Evolutionary conservation across 2,888 invertebrate genomes (phyloP), one percentile per base, ranked within the genome.

Genomic region (Lochmaea crataegi): DNA sequence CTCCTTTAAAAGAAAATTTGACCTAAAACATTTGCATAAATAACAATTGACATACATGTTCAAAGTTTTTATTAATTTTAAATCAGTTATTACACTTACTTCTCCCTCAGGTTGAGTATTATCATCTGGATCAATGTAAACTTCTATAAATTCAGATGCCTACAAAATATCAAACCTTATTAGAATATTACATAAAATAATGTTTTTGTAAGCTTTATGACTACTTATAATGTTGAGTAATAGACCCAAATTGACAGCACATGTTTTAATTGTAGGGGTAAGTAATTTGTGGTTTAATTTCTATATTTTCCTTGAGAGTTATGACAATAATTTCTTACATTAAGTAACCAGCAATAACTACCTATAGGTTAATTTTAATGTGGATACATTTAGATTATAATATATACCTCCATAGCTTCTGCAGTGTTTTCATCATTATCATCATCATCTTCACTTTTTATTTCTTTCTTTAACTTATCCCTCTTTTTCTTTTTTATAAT

Each of bases 1-100:
- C 83, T 10, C 94, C 94, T 80, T 88, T 88, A 73, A 90, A 92
- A 64, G 85, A 88, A 81, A 91, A 90, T 4, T 83, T 83, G 65
- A 87, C 88, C 89, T 89, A 80, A 71, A 81, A 84, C 41, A 72
- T 42, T 68, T n/a, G 18, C 12, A 63, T 16, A 68, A n/a, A 32
- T 41, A 38, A 65, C 65, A 68, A 11, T 65, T 61, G 18, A 61
- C 63, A 60, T 45, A 68, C 64, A 16, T 58, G 51, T 57, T 41
- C 51, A 53, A 32, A 53, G 16, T 16, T 18, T 16, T n/a, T n/a
- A 53, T 16, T 9, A 53, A 16, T n/a, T 48, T n/a, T 38, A 65
- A 11, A 65, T 22, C 41, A 45, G 42, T 65, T 60, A 57, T 42
- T 65, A 38, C 14, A 71, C 74, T 71, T 70, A 76, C 72, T 68